Evolutionary conservation across 37 sponge, comb jelly and placozoan genomes (phyloP), one percentile per base, ranked within the genome.

Genomic region (Diacarnus erythraeanus): DNA sequence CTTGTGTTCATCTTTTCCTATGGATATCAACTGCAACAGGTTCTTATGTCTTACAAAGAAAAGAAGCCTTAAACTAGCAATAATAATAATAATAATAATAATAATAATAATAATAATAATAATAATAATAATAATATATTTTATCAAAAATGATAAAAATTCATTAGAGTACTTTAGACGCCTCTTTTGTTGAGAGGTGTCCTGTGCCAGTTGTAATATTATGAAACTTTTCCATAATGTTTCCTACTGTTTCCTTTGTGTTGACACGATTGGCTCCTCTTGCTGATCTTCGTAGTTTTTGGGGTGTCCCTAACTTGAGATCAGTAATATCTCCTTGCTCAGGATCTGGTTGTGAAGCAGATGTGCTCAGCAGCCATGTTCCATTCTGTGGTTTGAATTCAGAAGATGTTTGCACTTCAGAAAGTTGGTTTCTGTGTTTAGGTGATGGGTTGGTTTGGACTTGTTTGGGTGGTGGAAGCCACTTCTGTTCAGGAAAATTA

Each of bases 141-240:
- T 15, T 15, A 47, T 47, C 12, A 47, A 47, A 15, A 15, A 47
- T 47, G 9, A 27, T 61, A 61, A 23, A 29, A 20, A 25, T 8
- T 15, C 20, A 20, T 15, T 29, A 23, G 8, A 61, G 64, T 61
- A 25, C 64, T 61, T 6, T 29, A 15, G 21, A 23, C 21, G 9
- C 64, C 20, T 29, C 38, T 4, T 29, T 17, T 4, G 5, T 18
- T 30, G 37, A 15, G 25, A 5, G 29, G 69, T 69, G 37, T 47
- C 10, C 10, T 15, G 51, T 47, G 5, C 69, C 69, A 69, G 38
- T 8, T 35, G 38, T 37, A 9, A 36, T 35, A 20, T 69, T 69
- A 39, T 69, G 69, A 69, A 69, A 69, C 31, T 33, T 31, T 20
- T 69, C 69, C 21, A 69, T 9, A 33, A 69, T 69, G 39, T 37